Evolutionary conservation across 2,797 vertebrate genomes (phyloP).

Genomic region (Cichlasoma orientale): DNA sequence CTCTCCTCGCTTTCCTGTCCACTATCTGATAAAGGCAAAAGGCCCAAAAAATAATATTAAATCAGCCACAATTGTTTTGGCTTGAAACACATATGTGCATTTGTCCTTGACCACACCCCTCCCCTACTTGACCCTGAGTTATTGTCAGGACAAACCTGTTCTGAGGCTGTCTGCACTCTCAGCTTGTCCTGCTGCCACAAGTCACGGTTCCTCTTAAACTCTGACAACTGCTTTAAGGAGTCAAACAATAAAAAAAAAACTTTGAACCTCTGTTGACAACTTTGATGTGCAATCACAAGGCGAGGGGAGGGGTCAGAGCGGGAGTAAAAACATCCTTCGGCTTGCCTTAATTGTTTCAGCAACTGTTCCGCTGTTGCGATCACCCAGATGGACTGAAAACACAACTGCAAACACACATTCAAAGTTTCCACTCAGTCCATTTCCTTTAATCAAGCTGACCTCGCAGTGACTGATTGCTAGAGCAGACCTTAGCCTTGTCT

Average conservation of each 20-base stretch:
- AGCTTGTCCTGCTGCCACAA: conserved; percentile 37
- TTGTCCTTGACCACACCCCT: background rate
- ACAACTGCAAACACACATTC: conserved; percentile 68
- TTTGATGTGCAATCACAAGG: conserved; percentile 77
- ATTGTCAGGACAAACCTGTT: conserved; percentile 5
- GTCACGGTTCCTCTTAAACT: conserved; percentile 39
- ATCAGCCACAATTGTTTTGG: background rate
- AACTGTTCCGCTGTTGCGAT: conserved; percentile 74
- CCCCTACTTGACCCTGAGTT: background rate
- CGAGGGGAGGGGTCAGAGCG: conserved; percentile 20
- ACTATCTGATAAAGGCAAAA: no score
- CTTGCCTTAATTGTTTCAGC: conserved; percentile 76
- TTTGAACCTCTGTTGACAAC: conserved; percentile 75
- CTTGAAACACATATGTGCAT: background rate
- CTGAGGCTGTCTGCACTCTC: conserved; percentile 38
- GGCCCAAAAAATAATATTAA: no score
- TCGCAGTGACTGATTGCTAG: conserved; percentile 66
- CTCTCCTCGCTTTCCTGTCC: no score
- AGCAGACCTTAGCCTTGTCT: conserved; percentile 45
- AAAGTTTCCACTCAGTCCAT: conserved; percentile 71
- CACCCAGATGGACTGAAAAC: conserved; percentile 61
- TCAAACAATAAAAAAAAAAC: conserved; percentile 76
- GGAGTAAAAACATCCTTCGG: conserved; percentile 79
- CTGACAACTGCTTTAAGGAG: conserved; percentile 65
- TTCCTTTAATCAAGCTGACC: conserved; percentile 79